phyloP scores from a whole-genome alignment of 2,113 vertebrate genomes.

The Urocynchramus pylzowi region DNA sequence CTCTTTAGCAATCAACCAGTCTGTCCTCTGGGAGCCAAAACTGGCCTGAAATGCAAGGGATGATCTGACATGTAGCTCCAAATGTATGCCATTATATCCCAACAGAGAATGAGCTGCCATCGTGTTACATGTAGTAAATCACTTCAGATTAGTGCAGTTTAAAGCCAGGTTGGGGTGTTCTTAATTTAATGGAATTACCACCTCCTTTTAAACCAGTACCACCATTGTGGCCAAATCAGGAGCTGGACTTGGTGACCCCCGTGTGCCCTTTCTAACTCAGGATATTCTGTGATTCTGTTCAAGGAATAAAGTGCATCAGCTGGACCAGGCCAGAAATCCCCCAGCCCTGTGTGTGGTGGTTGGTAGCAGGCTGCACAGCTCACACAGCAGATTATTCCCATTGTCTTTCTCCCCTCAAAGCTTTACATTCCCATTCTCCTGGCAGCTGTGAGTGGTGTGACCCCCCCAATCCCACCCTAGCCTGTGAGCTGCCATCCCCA shows the following conservation, averaged over 20 bases:
- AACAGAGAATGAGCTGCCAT: neutral
- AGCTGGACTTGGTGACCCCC: neutral
- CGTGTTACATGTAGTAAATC: fast-evolving
- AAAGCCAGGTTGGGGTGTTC: neutral
- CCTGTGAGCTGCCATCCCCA: neutral
- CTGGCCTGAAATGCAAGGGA: neutral
- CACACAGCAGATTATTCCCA: neutral
- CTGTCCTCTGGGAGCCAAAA: neutral
- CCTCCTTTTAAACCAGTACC: neutral
- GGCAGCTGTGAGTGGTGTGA: neutral
- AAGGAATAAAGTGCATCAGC: neutral
- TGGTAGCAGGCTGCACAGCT: neutral
- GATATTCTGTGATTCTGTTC: neutral
- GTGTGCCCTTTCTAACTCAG: neutral
- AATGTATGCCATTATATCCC: neutral
- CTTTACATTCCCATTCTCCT: neutral
- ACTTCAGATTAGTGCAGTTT: neutral
- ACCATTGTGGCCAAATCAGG: neutral
- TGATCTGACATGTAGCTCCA: neutral
- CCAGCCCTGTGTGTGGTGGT: fast-evolving
- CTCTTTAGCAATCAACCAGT: neutral
- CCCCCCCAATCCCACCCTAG: fast-evolving
- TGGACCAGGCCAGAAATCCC: neutral
- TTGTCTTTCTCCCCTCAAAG: neutral
- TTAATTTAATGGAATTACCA: neutral